phyloP scores from a whole-genome alignment of 1,140 invertebrate genomes.

The Trichonephila clavipes region DNA sequence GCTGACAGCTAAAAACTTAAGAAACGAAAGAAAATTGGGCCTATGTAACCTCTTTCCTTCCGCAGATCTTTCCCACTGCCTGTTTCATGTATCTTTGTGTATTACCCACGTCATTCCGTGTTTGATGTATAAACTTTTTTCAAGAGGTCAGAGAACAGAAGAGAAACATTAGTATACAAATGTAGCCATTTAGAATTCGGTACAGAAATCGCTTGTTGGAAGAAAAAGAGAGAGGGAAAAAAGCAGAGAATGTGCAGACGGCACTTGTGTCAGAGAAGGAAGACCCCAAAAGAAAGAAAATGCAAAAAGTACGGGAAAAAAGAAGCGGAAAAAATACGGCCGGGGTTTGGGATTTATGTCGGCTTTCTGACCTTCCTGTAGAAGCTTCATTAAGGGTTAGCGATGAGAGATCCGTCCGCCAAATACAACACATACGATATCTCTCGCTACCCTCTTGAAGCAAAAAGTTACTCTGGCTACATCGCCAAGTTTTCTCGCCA shows the following conservation, averaged over 20 bases:
- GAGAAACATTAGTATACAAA: constrained; percentile 30
- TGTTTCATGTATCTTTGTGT: background rate
- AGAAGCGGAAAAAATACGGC: constrained; percentile 1
- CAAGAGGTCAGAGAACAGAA: background rate
- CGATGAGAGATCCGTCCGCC: constrained; percentile 44
- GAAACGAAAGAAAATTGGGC: background rate
- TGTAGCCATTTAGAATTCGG: constrained; percentile 34
- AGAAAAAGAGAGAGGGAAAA: background rate
- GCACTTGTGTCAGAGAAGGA: background rate
- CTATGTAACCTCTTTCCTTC: background rate
- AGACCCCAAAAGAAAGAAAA: background rate
- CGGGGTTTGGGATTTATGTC: constrained; percentile 52
- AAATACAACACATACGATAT: constrained; percentile 54
- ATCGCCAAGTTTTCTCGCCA: constrained; percentile 27
- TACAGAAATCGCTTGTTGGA: constrained; percentile 1
- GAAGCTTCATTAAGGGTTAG: constrained; percentile 60
- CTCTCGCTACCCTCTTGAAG: background rate
- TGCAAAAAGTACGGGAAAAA: background rate
- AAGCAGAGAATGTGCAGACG: constrained; percentile 2
- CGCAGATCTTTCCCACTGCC: background rate
- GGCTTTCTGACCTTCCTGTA: constrained; percentile 56
- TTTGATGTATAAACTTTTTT: background rate
- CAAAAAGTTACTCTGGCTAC: background rate
- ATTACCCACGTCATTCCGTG: background rate
- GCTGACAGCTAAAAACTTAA: background rate